phyloP scores from a whole-genome alignment of 30 jellyfish, hydroid and myxozoan genomes.

The Pelagia noctiluca region DNA sequence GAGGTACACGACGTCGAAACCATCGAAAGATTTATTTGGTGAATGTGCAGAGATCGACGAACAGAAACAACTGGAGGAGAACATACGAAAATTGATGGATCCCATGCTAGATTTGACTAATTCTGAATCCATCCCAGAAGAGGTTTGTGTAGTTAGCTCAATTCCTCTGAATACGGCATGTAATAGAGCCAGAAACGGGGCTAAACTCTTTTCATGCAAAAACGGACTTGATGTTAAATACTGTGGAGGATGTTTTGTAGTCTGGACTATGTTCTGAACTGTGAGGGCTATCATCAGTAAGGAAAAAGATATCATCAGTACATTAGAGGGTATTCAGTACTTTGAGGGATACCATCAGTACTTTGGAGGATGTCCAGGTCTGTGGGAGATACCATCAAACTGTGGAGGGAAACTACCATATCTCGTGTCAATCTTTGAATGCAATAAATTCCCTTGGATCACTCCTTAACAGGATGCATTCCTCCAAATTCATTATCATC shows the following conservation, averaged over 20 bases:
- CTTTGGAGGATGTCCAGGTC: no score
- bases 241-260: no score
- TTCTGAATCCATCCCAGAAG: slow-evolving; percentile 62
- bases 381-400: no score
- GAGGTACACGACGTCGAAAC: slow-evolving; percentile 69
- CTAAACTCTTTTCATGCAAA: no score
- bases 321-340: no score
- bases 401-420: no score
- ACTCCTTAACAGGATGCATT: background rate
- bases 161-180: background rate
- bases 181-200: background rate
- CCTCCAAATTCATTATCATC: background rate
- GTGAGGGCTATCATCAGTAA: no score
- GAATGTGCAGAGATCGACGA: slow-evolving; percentile 92
- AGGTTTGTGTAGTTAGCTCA: slow-evolving; percentile 69
- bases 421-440: no score
- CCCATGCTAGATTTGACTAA: slow-evolving; percentile 78
- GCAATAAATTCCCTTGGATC: background rate
- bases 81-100: slow-evolving; percentile 41
- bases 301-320: no score
- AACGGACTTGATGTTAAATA: no score
- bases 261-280: no score
- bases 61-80: slow-evolving; percentile 73
- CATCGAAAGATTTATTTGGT: slow-evolving; percentile 87
- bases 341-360: no score